A percentile compares a stretch with the other conserved stretches of the same genome.
phyloP scores from a whole-genome alignment of 1,140 invertebrate genomes.

The Tetramorium simillimum region DNA sequence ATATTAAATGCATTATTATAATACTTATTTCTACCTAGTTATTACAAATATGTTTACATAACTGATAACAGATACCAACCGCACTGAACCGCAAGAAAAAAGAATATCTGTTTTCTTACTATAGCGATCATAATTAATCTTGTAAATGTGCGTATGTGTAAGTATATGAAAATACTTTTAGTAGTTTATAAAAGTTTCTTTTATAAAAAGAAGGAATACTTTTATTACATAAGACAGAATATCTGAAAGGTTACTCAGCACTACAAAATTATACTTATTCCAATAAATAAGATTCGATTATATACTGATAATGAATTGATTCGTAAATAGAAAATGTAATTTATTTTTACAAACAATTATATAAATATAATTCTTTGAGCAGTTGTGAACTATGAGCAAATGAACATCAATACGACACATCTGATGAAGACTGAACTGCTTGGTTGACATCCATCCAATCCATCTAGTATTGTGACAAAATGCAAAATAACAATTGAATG shows the following conservation, averaged over 20 bases:
- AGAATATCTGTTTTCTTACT: neutral
- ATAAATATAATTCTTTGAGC: constrained; percentile 59
- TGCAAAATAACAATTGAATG: constrained; percentile 21
- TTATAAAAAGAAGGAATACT: too few species aligned
- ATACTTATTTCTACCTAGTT: neutral
- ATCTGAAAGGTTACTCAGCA: too few species aligned
- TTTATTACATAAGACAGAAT: too few species aligned
- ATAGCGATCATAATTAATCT: neutral
- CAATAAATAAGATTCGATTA: too few species aligned
- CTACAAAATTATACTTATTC: too few species aligned
- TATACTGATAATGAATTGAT: too few species aligned
- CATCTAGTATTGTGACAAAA: constrained; percentile 19
- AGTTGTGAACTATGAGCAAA: constrained; percentile 81
- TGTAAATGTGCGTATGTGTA: neutral
- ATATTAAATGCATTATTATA: too few species aligned
- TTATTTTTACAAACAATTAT: neutral
- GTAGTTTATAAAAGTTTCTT: too few species aligned
- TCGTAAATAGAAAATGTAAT: too few species aligned
- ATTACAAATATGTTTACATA: constrained; percentile 22
- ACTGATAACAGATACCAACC: neutral
- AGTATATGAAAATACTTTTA: neutral
- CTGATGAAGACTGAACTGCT: constrained; percentile 87
- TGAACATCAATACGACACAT: constrained; percentile 84
- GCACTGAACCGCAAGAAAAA: neutral
- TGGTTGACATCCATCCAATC: constrained; percentile 80